These are phyloP conservation scores for Nycticebus coucang DNA, from an alignment of 2,113 vertebrate genomes.

Conservation along the genomic window DNA sequence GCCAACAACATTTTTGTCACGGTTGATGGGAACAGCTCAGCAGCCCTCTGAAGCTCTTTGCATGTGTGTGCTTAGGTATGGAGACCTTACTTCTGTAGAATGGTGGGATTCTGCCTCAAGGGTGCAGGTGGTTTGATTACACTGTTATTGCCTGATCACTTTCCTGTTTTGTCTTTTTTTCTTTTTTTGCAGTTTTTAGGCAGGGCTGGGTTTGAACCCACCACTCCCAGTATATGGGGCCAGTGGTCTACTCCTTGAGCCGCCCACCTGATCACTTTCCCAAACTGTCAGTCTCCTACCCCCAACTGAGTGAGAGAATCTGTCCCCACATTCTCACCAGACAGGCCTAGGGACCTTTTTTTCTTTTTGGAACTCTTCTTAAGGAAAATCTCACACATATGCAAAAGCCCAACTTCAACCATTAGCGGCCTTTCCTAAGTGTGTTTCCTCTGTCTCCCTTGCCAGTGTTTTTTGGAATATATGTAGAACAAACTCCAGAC, in stretches of 20 bases:
- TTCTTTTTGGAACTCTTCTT: neutral
- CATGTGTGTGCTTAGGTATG: accelerated
- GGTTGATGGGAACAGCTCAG: neutral
- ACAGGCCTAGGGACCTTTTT: neutral
- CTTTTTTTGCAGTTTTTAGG: too few relatives aligned
- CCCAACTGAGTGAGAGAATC: neutral
- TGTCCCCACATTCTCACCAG: neutral
- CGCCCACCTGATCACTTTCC: neutral
- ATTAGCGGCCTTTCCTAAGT: neutral
- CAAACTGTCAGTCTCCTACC: neutral
- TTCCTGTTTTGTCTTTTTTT: too few relatives aligned
- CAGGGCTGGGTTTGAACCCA: too few relatives aligned
- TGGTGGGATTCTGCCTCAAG: neutral
- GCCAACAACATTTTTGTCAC: neutral
- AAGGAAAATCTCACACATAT: neutral
- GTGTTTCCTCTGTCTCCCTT: accelerated
- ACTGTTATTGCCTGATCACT: neutral
- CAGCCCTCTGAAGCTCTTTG: neutral
- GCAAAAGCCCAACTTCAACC: neutral
- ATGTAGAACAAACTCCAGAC: neutral
- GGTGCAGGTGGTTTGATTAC: accelerated
- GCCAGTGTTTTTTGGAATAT: neutral
- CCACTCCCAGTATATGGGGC: too few relatives aligned
- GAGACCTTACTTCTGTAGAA: neutral
- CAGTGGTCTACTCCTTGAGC: too few relatives aligned